phyloP scores from a whole-genome alignment of 2,797 vertebrate genomes.

The Coregonus ussuriensis region DNA sequence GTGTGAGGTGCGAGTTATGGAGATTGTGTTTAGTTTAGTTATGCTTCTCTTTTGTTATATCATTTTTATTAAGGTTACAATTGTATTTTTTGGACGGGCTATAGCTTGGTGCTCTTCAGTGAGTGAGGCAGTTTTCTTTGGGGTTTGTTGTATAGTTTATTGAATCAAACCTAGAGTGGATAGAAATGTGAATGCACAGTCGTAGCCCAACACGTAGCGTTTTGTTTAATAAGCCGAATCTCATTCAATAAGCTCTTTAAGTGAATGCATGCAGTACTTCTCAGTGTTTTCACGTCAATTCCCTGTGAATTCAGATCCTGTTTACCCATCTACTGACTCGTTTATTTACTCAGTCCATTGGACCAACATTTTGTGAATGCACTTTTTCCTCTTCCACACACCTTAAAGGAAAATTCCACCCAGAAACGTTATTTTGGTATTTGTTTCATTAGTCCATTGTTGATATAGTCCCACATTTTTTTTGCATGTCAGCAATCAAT shows the following conservation, averaged over 20 bases:
- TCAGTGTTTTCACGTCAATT: slow-evolving; percentile 53
- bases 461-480: too few relatives aligned
- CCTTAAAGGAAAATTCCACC: background rate
- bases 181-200: slow-evolving; percentile 68
- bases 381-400: slow-evolving; percentile 55
- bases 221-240: slow-evolving; percentile 39
- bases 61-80: slow-evolving; percentile 55
- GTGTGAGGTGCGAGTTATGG: slow-evolving; percentile 25
- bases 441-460: too few relatives aligned
- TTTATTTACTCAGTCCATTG: slow-evolving; percentile 59
- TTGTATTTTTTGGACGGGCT: slow-evolving; percentile 56
- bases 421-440: too few relatives aligned
- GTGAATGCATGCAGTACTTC: slow-evolving; percentile 59
- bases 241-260: slow-evolving; percentile 57
- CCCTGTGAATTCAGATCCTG: slow-evolving; percentile 27
- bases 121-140: slow-evolving; percentile 45
- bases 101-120: slow-evolving; percentile 54
- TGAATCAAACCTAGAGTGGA: slow-evolving; percentile 48
- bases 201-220: slow-evolving; percentile 42
- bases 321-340: slow-evolving; percentile 46
- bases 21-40: slow-evolving; percentile 44
- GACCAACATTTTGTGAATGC: slow-evolving; percentile 70
- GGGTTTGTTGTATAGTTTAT: slow-evolving; percentile 26
- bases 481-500: too few relatives aligned
- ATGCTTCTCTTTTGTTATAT: slow-evolving; percentile 55